Conservation (phyloP, 2,113 vertebrate genomes). For the Anthoscopus minutus region DNA sequence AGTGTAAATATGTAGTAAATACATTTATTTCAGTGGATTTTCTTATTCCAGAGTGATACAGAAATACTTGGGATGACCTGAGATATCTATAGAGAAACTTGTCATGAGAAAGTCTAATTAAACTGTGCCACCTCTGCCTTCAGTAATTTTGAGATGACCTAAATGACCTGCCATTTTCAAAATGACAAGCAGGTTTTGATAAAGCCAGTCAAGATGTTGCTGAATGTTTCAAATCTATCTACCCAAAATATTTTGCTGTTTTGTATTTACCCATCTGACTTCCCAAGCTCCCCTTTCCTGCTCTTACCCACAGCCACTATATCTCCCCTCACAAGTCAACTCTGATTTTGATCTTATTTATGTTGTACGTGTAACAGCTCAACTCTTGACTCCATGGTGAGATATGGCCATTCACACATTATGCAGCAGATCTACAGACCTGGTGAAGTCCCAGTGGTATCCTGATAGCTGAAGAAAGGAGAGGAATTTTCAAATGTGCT, state of each 20-base stretch:
- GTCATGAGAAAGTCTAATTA: background rate
- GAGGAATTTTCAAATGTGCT: background rate
- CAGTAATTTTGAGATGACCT: background rate
- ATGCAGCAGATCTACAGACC: background rate
- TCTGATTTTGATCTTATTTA: background rate
- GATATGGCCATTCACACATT: constrained; percentile 12
- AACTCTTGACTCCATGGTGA: constrained; percentile 23
- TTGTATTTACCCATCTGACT: background rate
- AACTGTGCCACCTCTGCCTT: background rate
- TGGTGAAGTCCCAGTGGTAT: background rate
- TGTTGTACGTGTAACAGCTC: background rate
- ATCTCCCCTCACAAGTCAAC: background rate
- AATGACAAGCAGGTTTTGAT: background rate
- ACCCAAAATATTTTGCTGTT: background rate
- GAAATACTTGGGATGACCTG: background rate
- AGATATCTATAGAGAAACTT: background rate
- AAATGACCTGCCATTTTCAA: background rate
- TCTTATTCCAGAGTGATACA: background rate
- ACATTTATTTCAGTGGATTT: background rate
- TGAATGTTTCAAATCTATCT: background rate
- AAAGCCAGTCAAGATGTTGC: background rate
- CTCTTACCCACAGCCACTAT: background rate
- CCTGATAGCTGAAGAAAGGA: constrained; percentile 20
- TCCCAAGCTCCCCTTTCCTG: background rate
- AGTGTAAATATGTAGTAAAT: background rate